Evolutionary conservation across 2,797 vertebrate species (phyloP).

Genomic region (Erethizon dorsatum): DNA sequence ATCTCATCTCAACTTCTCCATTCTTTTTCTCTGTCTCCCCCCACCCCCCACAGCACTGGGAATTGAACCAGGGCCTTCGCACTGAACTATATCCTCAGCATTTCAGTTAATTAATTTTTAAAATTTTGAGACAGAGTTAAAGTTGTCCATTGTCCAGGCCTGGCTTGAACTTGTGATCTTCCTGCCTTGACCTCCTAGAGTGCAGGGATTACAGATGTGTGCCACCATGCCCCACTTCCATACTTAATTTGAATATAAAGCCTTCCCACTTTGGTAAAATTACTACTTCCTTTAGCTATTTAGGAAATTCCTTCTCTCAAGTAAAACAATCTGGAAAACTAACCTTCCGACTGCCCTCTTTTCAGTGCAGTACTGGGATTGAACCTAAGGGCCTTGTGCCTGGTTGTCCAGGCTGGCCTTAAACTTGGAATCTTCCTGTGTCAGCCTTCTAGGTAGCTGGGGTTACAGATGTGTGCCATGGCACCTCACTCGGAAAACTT

Average conservation of each 20-base stretch:
- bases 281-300: constrained; percentile 7
- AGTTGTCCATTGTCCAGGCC: neutral
- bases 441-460: neutral
- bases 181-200: neutral
- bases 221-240: neutral
- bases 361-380: neutral
- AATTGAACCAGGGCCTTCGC: neutral
- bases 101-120: neutral
- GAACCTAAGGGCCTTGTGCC: neutral
- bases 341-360: neutral
- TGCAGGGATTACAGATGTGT: neutral
- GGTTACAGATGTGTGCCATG: neutral
- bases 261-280: constrained; percentile 28
- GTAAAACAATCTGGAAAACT: constrained; percentile 7
- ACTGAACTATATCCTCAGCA: neutral
- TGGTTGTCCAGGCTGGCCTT: neutral
- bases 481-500: neutral
- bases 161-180: neutral
- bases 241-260: constrained; percentile 51
- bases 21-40: neutral
- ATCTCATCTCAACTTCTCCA: neutral
- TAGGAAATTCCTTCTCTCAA: constrained; percentile 24
- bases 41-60: accelerated
- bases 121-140: neutral
- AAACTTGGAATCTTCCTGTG: neutral